A percentile compares a stretch with the other conserved stretches of the same genome.
Evolutionary conservation across 2,888 invertebrate genomes (phyloP).

Genomic region (Hydraecia micacea): DNA sequence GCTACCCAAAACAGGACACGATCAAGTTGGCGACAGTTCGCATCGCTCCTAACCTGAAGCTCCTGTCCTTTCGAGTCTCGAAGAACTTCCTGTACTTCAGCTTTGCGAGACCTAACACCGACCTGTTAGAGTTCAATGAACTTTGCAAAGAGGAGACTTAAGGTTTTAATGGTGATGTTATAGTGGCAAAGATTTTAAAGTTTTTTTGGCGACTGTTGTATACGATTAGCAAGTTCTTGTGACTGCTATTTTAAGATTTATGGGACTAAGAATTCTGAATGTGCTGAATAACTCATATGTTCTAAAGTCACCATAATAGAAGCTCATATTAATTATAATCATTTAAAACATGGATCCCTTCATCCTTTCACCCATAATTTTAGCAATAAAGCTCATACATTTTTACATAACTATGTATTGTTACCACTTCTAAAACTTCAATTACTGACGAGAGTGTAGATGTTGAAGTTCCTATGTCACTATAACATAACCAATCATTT

Average conservation of each 20-base stretch:
- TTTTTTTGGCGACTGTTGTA: not conserved
- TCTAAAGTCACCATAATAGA: not conserved
- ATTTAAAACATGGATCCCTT: not conserved
- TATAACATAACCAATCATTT: constrained; percentile 27
- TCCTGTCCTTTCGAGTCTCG: constrained; percentile 82
- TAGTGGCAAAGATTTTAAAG: constrained; percentile 7
- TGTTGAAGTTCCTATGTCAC: not conserved
- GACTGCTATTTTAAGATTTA: too few relatives aligned
- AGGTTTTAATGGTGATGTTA: constrained; percentile 15
- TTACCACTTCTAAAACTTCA: not conserved
- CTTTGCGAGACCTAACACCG: constrained; percentile 78
- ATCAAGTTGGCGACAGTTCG: constrained; percentile 79
- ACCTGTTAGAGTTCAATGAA: constrained; percentile 78
- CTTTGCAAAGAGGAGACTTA: constrained; percentile 72
- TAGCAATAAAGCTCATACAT: constrained; percentile 4
- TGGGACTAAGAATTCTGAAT: too few relatives aligned
- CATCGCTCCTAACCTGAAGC: constrained; percentile 75
- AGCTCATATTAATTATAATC: not conserved
- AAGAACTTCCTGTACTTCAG: constrained; percentile 81
- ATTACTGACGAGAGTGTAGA: too few relatives aligned
- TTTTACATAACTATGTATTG: not conserved
- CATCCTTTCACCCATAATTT: constrained; percentile 4
- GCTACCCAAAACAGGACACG: constrained; percentile 60
- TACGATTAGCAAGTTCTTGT: not conserved
- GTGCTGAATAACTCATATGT: too few relatives aligned